Evolutionary conservation across 2,797 vertebrate genomes (phyloP).

Genomic region (Urophycis tenuis): DNA sequence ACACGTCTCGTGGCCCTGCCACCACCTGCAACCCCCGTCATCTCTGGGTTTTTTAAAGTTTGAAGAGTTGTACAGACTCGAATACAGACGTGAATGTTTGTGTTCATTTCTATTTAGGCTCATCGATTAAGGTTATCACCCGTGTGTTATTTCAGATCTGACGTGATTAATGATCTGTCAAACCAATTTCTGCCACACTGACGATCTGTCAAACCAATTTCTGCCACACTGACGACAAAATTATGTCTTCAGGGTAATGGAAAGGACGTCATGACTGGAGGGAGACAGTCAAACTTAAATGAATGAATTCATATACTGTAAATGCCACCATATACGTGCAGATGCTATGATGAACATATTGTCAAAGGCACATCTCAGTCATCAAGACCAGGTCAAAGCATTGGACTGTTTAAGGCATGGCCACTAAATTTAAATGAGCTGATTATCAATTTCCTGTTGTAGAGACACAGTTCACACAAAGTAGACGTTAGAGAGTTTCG

Average conservation of each 20-base stretch:
- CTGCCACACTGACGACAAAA: too few species aligned
- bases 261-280: background rate
- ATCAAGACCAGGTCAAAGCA: too few species aligned
- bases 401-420: constrained; percentile 43
- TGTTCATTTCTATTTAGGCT: background rate
- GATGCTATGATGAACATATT: background rate
- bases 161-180: background rate
- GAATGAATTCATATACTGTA: background rate
- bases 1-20: background rate
- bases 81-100: background rate
- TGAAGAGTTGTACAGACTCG: background rate
- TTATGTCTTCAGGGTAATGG: too few species aligned
- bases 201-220: too few species aligned
- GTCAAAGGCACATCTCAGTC: too few species aligned
- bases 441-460: constrained; percentile 25
- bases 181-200: too few species aligned
- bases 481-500: background rate
- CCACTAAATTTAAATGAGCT: constrained; percentile 50
- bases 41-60: background rate
- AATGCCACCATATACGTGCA: background rate
- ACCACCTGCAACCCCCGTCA: background rate
- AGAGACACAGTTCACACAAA: background rate
- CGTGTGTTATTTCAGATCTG: too few species aligned
- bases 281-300: background rate
- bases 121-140: background rate